Conservation (phyloP, 2,888 invertebrate species). For the Platynereis dumerilii region DNA sequence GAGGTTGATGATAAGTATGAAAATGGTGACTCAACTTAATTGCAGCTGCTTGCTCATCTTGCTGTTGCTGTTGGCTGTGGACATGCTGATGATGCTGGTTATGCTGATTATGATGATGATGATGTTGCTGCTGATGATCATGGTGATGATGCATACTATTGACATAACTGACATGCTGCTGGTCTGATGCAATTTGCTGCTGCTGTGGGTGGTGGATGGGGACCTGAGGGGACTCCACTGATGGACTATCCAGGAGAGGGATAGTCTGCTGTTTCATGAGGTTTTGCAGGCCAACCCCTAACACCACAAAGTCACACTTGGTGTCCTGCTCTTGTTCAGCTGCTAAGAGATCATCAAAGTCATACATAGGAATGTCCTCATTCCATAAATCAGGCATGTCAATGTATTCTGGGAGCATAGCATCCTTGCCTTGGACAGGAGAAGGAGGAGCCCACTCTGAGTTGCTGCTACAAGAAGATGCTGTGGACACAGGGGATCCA, state of each 20-base stretch:
- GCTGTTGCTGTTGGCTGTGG: no score
- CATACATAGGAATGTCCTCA: constrained; percentile 11
- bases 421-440: neutral
- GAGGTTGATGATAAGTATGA: no score
- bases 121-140: no score
- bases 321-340: constrained; percentile 8
- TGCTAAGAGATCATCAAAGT: constrained; percentile 20
- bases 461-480: neutral
- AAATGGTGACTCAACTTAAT: no score
- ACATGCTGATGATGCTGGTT: no score
- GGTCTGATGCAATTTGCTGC: constrained; percentile 1
- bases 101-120: no score
- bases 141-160: no score
- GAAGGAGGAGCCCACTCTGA: neutral
- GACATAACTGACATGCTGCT: no score
- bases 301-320: constrained; percentile 53
- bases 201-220: constrained; percentile 6
- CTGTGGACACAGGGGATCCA: neutral
- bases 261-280: constrained; percentile 44
- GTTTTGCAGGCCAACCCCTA: constrained; percentile 59
- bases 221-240: neutral
- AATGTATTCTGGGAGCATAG: no score
- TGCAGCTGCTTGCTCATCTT: no score
- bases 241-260: neutral
- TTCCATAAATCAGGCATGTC: constrained; percentile 2